Conservation (phyloP, 2,797 vertebrate genomes). For the Anguilla megastoma region DNA sequence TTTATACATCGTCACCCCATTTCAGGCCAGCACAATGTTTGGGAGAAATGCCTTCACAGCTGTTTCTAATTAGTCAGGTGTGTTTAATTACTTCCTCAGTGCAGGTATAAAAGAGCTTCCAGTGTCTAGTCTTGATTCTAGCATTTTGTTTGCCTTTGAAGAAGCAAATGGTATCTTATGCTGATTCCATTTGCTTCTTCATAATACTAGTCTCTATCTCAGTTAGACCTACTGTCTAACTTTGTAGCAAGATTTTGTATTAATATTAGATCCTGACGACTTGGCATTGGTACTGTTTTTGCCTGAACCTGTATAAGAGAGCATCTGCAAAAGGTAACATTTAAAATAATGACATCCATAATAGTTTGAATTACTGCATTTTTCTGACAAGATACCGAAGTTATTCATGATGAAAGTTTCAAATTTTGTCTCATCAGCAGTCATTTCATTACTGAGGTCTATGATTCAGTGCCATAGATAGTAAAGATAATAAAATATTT, state of each 20-base stretch:
- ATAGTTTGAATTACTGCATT: not conserved
- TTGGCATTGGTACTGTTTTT: not conserved
- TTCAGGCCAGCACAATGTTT: no score
- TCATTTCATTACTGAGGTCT: not conserved
- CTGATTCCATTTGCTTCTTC: not conserved
- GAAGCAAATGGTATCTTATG: not conserved
- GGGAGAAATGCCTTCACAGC: no score
- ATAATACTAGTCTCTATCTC: not conserved
- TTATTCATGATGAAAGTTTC: not conserved
- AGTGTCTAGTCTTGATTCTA: no score
- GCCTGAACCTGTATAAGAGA: not conserved
- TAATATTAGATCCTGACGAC: not conserved
- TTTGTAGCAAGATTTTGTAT: not conserved
- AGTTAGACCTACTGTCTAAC: not conserved
- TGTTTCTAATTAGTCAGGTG: no score
- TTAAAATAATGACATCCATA: no score
- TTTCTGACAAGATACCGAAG: not conserved
- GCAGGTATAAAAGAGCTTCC: no score
- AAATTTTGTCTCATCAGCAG: not conserved
- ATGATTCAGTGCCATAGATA: not conserved
- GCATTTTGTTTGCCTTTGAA: no score
- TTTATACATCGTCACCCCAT: no score
- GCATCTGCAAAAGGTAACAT: not conserved
- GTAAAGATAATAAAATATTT: not conserved
- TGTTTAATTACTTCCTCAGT: no score